phyloP scores from a whole-genome alignment of 2,888 invertebrate genomes.

The Glomeris marginata region DNA sequence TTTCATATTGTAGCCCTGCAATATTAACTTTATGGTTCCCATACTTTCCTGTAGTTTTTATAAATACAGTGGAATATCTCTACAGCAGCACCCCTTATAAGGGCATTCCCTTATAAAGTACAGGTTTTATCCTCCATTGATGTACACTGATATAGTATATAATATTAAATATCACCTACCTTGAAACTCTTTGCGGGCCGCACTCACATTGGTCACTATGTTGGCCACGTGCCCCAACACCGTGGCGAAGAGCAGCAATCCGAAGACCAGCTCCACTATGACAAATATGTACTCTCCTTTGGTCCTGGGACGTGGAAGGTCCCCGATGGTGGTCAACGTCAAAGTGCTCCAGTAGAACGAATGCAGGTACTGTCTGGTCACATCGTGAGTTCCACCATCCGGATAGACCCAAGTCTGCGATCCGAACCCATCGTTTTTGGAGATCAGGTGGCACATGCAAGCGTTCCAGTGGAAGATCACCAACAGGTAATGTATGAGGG shows the following conservation, averaged over 20 bases:
- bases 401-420: constrained; percentile 68
- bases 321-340: constrained; percentile 89
- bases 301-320: constrained; percentile 75
- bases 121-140: too few relatives aligned
- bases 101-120: too few relatives aligned
- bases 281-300: constrained; percentile 92
- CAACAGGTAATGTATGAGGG: constrained; percentile 65
- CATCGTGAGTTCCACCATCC: constrained; percentile 38
- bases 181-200: constrained; percentile 95
- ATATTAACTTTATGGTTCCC: too few relatives aligned
- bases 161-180: too few relatives aligned
- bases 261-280: constrained; percentile 85
- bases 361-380: constrained; percentile 87
- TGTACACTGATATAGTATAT: too few relatives aligned
- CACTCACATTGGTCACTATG: constrained; percentile 94
- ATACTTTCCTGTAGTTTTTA: too few relatives aligned
- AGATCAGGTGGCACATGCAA: constrained; percentile 92
- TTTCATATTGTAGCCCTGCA: too few relatives aligned
- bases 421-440: constrained; percentile 88
- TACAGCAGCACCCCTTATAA: too few relatives aligned
- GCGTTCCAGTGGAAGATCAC: constrained; percentile 99
- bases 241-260: constrained; percentile 85
- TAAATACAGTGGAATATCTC: too few relatives aligned
- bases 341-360: constrained; percentile 98
- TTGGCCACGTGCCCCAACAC: constrained; percentile 95